Percentiles rank a stretch among this genome's conserved stretches.
Evolutionary conservation across 2,888 invertebrate genomes (phyloP).

Genomic region (Protula sp.): DNA sequence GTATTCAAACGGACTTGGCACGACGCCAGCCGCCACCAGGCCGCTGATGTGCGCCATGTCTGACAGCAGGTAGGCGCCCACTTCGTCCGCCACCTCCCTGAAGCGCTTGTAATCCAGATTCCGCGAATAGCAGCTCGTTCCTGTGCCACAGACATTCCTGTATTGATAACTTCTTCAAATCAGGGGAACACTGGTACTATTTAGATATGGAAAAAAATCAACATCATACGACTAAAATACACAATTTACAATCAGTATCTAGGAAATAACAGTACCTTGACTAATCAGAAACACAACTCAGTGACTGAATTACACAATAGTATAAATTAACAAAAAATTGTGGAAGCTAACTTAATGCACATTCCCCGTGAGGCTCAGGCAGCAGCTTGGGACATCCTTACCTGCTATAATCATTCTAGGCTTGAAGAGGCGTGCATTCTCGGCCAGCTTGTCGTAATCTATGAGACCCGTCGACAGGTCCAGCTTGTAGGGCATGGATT

Average conservation of each 20-base stretch:
- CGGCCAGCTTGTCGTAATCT: slow-evolving; percentile 83
- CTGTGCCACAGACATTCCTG: slow-evolving; percentile 19
- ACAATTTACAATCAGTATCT: no score
- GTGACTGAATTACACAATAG: no score
- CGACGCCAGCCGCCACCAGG: slow-evolving; percentile 76
- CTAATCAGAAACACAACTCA: no score
- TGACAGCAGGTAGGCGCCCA: slow-evolving; percentile 44
- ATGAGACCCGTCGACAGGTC: slow-evolving; percentile 74
- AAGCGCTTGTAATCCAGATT: slow-evolving; percentile 58
- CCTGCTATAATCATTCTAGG: slow-evolving; percentile 91
- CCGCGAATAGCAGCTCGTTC: slow-evolving; percentile 56
- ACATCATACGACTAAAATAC: no score
- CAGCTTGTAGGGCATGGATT: slow-evolving; percentile 97
- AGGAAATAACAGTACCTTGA: no score
- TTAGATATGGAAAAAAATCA: no score
- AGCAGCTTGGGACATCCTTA: no score
- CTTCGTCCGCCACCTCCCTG: slow-evolving; percentile 53
- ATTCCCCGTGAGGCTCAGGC: no score
- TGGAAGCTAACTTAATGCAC: no score
- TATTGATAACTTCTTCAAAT: neutral
- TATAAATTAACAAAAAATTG: no score
- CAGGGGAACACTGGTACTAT: no score
- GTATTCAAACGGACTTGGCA: slow-evolving; percentile 84
- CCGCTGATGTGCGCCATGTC: slow-evolving; percentile 54
- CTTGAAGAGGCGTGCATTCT: slow-evolving; percentile 79